Conservation (phyloP, 2,113 vertebrate genomes). For the Callopanchax toddi region DNA sequence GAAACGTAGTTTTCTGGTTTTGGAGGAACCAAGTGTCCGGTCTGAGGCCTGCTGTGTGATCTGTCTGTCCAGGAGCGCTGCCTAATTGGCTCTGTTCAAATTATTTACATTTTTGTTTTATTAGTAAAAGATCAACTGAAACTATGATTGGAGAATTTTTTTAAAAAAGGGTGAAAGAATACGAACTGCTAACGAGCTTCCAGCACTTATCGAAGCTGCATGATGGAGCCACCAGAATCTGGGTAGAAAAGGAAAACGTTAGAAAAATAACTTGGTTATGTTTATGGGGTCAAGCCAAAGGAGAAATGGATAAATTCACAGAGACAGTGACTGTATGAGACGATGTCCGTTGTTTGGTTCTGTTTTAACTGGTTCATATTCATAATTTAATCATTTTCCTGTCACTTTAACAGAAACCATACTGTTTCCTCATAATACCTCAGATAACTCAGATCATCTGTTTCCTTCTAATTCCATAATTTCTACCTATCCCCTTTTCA, state of each 20-base stretch:
- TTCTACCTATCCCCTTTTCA: slow-evolving; percentile 75
- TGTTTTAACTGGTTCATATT: background rate
- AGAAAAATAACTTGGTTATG: slow-evolving; percentile 14
- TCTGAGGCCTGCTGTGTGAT: slow-evolving; percentile 55
- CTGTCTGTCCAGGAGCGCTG: slow-evolving; percentile 51
- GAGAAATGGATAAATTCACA: background rate
- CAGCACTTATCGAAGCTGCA: slow-evolving; percentile 62
- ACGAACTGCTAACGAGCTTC: slow-evolving; percentile 70
- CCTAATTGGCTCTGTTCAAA: slow-evolving; percentile 32
- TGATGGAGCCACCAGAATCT: slow-evolving; percentile 65
- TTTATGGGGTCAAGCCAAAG: slow-evolving; percentile 76
- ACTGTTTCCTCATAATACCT: slow-evolving; percentile 30
- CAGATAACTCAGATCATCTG: slow-evolving; percentile 41
- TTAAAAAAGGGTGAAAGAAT: slow-evolving; percentile 75
- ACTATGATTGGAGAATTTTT: slow-evolving; percentile 31
- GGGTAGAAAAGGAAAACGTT: slow-evolving; percentile 28
- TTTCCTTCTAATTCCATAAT: slow-evolving; percentile 71
- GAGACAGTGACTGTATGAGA: background rate
- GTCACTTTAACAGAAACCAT: background rate
- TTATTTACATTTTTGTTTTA: background rate
- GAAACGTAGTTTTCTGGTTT: slow-evolving; percentile 64
- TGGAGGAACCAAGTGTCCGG: slow-evolving; percentile 45
- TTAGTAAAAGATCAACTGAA: background rate
- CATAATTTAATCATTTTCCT: slow-evolving; percentile 6
- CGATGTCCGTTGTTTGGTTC: background rate